Evolutionary conservation across 64 coral and sea anemone species (phyloP), one percentile per base, ranked within the genome.

Genomic region (Stichodactyla mertensii): DNA sequence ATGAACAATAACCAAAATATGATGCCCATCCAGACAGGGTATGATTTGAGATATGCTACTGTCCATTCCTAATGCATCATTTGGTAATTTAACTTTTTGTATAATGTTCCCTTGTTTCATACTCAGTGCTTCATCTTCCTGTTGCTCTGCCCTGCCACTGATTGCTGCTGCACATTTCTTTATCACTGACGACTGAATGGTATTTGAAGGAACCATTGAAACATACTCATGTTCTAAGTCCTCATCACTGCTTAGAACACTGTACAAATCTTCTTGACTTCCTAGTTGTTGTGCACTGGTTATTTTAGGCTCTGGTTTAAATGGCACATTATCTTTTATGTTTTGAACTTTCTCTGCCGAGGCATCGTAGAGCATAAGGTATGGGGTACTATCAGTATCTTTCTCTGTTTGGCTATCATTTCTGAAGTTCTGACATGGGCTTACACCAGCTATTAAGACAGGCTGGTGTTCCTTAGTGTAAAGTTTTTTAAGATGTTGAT

Each of bases 131-230:
- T 85, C 82, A 13, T 92, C 92, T 55, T 83, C 77, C 22, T 19
- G 80, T 85, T 92, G 66, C 24, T 80, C 57, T 53, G 45, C 70
- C 54, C 88, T 82, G 12, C 94, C 94, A 87, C 80, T 74, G 20
- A 96, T 92, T 26, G 94, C 94, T 64, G 87, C 94, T 0, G 94
- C 94, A 90, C 92, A 93, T 56, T 96, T 96, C 57, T 96, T 92
- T 24, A 96, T 61, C 52, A 93, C 85, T 56, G 94, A 89, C 10
- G 94, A 93, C 10, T 90, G 94, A 45, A 93, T 89, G 6, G 85
- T 71, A 79, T 86, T 90, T 4, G 89, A 77, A 55, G 91, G 61
- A 19, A 96, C 66, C 77, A 71, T 80, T 22, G 94, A 85, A n/a
- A 96, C 55, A 19, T 85, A 59, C 15, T 91, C 93, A 60, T 96